Base-by-base conservation (phyloP, 1,140 invertebrate species). In the Rhyzopertha dominica region DNA sequence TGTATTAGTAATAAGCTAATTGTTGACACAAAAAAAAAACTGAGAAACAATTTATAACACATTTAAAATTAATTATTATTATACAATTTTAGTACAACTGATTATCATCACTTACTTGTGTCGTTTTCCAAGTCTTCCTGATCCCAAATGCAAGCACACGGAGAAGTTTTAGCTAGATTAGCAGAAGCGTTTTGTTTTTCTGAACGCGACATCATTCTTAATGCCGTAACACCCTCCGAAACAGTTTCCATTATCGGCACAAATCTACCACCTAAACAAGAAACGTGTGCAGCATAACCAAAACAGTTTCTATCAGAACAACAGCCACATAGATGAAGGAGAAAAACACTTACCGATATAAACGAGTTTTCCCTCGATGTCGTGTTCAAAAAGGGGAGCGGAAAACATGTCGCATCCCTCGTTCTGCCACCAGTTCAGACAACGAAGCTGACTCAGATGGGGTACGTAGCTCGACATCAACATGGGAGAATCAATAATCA, bases 381-480 rank as follows among this genome's bases (percentile, higher is more conserved):
- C 80, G 51, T 77, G 78, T 63, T 84, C 80, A 53, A 88, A 87
- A 3, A 90, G 60, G 3, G 84, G 80, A 24, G 81, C 75, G 2
- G 84, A 85, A 57, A 83, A 87, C 1, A 81, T 82, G 68, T 87
- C 82, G 43, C 75, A 28, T 79, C 80, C 37, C 69, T 70, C 1
- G 82, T 79, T 57, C 84, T 72, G 3, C 81, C 84, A 32, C 87
- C 87, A 90, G 65, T 89, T 89, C 13, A 57, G 66, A 55, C 84
- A 86, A 22, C 66, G 78, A 51, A 88, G 81, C 67, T 95, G 91
- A 5, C 89, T 91, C 58, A 97, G 74, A 68, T 96, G 92, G 58
- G 85, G 87, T 47, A 91, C 82, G 63, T 98, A 98, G 59, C 90
- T 93, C 0, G 90, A 88, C 90, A 97, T 93, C 0, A 98, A 71